Evolutionary conservation across 2,797 vertebrate species (phyloP).

Genomic region (Cheirogaleus major): DNA sequence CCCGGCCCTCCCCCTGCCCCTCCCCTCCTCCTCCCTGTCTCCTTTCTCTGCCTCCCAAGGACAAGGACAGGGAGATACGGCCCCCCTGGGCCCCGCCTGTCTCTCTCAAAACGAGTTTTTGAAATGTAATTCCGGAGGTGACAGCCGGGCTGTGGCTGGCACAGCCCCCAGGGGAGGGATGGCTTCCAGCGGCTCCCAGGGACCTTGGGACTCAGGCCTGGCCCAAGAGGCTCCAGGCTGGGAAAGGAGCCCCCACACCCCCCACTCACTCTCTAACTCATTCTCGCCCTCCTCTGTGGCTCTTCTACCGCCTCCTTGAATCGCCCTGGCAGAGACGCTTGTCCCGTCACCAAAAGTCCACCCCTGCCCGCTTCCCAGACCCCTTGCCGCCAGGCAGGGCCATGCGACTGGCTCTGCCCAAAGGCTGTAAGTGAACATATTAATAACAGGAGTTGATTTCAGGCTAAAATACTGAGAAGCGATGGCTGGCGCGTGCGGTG

Average conservation of each 20-base stretch:
- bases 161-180: neutral
- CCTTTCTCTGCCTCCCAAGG: slow-evolving; percentile 63
- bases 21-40: slow-evolving; percentile 45
- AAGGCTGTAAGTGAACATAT: neutral
- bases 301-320: neutral
- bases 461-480: neutral
- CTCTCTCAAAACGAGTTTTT: slow-evolving; percentile 50
- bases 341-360: neutral
- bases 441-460: neutral
- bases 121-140: slow-evolving; percentile 29
- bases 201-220: neutral
- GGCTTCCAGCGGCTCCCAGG: neutral
- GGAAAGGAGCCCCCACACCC: no score
- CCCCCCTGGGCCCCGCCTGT: slow-evolving; percentile 54
- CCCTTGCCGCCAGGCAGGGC: neutral
- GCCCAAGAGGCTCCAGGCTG: neutral
- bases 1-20: neutral
- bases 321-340: neutral
- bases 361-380: neutral
- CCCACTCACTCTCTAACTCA: neutral
- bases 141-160: neutral
- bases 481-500: neutral
- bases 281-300: neutral
- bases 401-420: neutral
- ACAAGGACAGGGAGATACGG: slow-evolving; percentile 41